Base-by-base conservation (phyloP, 2,113 vertebrate genomes). In the Hemicordylus capensis region DNA sequence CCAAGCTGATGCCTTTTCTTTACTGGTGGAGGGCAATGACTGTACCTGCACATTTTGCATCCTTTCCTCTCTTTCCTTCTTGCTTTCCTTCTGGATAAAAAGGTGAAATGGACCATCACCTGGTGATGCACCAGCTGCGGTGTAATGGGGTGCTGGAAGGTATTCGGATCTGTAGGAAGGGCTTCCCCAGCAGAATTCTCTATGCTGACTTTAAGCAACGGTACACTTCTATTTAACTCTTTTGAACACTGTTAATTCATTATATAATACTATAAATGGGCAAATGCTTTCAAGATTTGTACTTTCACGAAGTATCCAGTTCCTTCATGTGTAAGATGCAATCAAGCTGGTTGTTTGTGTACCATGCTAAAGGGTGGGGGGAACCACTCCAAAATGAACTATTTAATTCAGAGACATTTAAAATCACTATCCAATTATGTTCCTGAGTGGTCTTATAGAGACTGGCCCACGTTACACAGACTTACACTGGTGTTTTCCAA, bases 81-180 rank as follows among this genome's bases (percentile, higher is more conserved):
- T 80, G 6, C 26, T 4, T 44, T 44, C 48, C 56, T n/a, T 48
- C 31, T 67, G 24, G 76, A 31, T 44, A 48, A 31, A 46, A 56
- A 98, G 98, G 98, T 72, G 94, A 94, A 59, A 98, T 98, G 98
- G 96, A 98, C 87, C 98, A 98, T 93, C 94, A 95, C 87, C 84
- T 98, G 95, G 97, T 98, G 88, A 97, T 98, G 95, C 97, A 98
- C 87, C 97, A 98, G 90, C 93, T 98, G 92, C 95, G 96, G 81
- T 98, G 97, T 90, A 98, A 98, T 0, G 97, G 98, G 85, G 97
- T 98, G 54, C 95, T 98, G 3, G 97, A 98, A 90, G 98, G 98
- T 46, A 98, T 98, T 90, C 95, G 97, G 61, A 98, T 98, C 81
- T 98, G 98, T 93, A 97, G 98, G 86, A 98, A 98, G 85, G 98